Evolutionary conservation across 2,888 invertebrate species (phyloP).

Genomic region (Ecliptopera silaceata): DNA sequence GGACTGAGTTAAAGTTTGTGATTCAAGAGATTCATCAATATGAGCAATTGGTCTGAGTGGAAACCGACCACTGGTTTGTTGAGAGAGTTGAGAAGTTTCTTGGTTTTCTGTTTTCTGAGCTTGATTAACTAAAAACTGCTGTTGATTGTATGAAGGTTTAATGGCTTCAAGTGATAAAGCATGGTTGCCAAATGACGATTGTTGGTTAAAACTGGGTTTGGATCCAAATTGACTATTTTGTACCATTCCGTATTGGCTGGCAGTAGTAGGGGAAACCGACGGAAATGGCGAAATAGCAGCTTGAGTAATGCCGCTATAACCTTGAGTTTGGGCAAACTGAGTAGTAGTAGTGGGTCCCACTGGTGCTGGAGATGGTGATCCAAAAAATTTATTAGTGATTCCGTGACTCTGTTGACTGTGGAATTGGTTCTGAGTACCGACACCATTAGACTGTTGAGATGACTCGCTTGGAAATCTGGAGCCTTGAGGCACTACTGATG

Average conservation of each 20-base stretch:
- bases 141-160: slow-evolving; percentile 29
- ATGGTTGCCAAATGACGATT: slow-evolving; percentile 28
- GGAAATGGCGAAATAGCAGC: slow-evolving; percentile 58
- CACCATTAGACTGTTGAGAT: slow-evolving; percentile 51
- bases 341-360: slow-evolving; percentile 33
- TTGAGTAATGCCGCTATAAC: slow-evolving; percentile 55
- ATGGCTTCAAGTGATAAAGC: slow-evolving; percentile 13
- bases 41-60: slow-evolving; percentile 18
- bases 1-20: slow-evolving; percentile 23
- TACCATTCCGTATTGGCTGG: slow-evolving; percentile 26
- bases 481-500: slow-evolving; percentile 33
- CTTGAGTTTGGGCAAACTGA: slow-evolving; percentile 26
- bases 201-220: slow-evolving; percentile 30
- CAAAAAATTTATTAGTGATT: slow-evolving; percentile 37
- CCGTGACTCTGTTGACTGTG: slow-evolving; percentile 27
- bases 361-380: slow-evolving; percentile 35
- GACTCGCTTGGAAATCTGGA: slow-evolving; percentile 46
- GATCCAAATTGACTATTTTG: slow-evolving; percentile 33
- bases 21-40: slow-evolving; percentile 26
- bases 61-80: slow-evolving; percentile 2
- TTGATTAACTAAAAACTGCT: slow-evolving; percentile 25
- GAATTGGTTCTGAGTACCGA: slow-evolving; percentile 26
- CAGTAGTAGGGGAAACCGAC: slow-evolving; percentile 44
- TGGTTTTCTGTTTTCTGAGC: slow-evolving; percentile 3
- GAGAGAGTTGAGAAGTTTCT: slow-evolving; percentile 9